phyloP scores from a whole-genome alignment of 2,113 vertebrate genomes.

The Phylloscopus trochilus region DNA sequence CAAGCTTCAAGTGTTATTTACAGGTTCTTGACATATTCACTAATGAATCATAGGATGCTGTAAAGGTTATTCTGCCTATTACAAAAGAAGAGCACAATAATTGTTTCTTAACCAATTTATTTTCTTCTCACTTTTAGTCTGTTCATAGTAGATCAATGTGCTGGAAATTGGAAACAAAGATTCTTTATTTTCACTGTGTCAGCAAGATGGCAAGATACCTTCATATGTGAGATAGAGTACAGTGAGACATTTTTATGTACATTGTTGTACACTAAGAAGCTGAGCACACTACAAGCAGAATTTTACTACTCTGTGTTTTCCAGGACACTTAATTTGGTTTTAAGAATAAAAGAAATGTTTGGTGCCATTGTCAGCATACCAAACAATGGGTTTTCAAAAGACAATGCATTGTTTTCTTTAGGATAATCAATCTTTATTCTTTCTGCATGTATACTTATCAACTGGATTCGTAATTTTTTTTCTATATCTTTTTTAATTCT shows the following conservation, averaged over 20 bases:
- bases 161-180: neutral
- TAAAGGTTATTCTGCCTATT: slow-evolving; percentile 38
- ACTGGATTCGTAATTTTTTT: neutral
- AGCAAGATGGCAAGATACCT: neutral
- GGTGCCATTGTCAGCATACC: neutral
- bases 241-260: neutral
- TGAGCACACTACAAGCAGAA: neutral
- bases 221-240: neutral
- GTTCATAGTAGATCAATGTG: neutral
- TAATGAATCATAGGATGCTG: slow-evolving; percentile 30
- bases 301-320: neutral
- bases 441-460: neutral
- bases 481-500: neutral
- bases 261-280: neutral
- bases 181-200: neutral
- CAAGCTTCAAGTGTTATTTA: slow-evolving; percentile 25
- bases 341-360: neutral
- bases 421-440: slow-evolving; percentile 27
- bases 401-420: neutral
- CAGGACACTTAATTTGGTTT: neutral
- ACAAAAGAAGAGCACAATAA: neutral
- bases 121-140: neutral
- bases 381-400: slow-evolving; percentile 13
- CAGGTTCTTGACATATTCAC: slow-evolving; percentile 18
- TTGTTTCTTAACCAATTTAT: neutral